Base-by-base conservation (phyloP, 2,113 vertebrate genomes). In the Haliaeetus leucogaster region DNA sequence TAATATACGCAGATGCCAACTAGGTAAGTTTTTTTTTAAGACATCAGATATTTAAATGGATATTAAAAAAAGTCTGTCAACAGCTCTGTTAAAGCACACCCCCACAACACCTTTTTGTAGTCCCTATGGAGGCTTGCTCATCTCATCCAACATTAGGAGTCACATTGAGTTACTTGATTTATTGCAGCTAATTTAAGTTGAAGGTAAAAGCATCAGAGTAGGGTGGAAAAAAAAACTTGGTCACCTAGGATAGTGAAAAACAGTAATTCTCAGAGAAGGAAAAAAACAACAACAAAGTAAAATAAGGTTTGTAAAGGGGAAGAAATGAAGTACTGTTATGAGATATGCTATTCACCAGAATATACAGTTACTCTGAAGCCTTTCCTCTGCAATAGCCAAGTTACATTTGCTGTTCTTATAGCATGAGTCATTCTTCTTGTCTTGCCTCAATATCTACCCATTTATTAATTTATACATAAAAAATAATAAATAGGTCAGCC, bases 71-170 rank as follows among this genome's bases (percentile, higher is more conserved):
- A 93, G 63, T 42, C 78, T 80, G 58, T 79, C 70, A 92, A 52
- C 29, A 29, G n/a, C 59, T 74, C 70, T 93, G 47, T 76, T 77
- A 56, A 92, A 93, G 70, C 40, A 90, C 88, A 76, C 70, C 56
- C 38, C 66, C 52, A 61, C 53, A 68, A 27, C 73, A 65, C 68
- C 83, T 96, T 95, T 94, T 85, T 78, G 89, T 61, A 96, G 65
- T 98, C 96, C 90, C 73, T 27, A 21, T 58, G 90, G 96, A 98
- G 85, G 91, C 67, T 96, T 97, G 94, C 78, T 97, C 96, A 96
- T 82, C 82, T 91, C 88, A 93, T 96, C 90, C 94, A 96, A 73
- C 65, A 84, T 97, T 95, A 97, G 95, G 72, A 97, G 89, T 89
- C 91, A 90, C 78, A 72, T 70, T 88, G 80, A 93, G 58, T 89